A percentile compares a stretch with the other conserved stretches of the same genome.
These are phyloP conservation scores for Apamea anceps DNA, from an alignment of 2,888 invertebrate genomes.

Conservation along the genomic window DNA sequence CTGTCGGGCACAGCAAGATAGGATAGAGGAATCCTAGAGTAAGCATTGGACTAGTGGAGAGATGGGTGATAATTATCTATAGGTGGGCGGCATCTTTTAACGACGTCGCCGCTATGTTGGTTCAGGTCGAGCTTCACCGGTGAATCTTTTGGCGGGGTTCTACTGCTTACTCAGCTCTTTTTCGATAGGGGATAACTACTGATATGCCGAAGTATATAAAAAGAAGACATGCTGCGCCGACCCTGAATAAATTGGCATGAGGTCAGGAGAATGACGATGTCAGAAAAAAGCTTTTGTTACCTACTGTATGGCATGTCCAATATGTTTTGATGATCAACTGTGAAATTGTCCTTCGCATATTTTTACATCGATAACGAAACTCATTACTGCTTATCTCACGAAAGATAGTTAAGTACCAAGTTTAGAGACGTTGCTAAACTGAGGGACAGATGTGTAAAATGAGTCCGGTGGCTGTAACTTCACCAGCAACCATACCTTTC, in stretches of 20 bases:
- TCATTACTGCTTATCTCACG: not conserved
- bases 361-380: not conserved
- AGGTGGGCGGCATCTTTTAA: too few relatives aligned
- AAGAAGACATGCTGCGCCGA: not conserved
- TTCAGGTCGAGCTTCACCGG: too few relatives aligned
- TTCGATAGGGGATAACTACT: not conserved
- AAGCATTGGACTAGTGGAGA: too few relatives aligned
- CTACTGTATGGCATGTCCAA: not conserved
- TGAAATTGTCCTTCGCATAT: not conserved
- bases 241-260: too few relatives aligned
- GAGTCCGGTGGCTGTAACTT: not conserved
- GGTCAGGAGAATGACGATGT: not conserved
- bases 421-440: not conserved
- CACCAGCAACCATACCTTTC: not conserved
- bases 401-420: not conserved
- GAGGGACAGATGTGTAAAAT: not conserved
- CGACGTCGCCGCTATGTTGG: too few relatives aligned
- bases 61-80: too few relatives aligned
- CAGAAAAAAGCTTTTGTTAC: not conserved
- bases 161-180: too few relatives aligned
- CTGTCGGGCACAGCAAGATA: too few relatives aligned
- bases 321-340: not conserved
- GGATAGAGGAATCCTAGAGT: too few relatives aligned
- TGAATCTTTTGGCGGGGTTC: too few relatives aligned
- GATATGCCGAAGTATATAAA: not conserved